A percentile compares a stretch with the other conserved stretches of the same genome.
phyloP scores from a whole-genome alignment of 2,797 vertebrate species.

The Caiman crocodilus region DNA sequence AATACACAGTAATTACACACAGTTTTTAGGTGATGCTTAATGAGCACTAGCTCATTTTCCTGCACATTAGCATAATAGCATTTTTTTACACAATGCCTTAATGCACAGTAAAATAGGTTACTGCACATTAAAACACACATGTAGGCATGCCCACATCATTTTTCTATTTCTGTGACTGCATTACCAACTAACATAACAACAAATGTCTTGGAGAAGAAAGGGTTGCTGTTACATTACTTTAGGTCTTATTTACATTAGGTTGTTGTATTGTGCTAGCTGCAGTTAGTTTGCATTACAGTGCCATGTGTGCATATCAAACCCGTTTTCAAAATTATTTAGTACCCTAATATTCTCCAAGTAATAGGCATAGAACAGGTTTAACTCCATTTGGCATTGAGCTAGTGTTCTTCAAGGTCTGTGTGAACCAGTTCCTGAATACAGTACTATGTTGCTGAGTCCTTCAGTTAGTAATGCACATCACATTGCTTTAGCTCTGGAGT shows the following conservation, averaged over 20 bases:
- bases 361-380: neutral
- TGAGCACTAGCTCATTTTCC: no score
- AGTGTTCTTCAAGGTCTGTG: neutral
- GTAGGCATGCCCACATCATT: neutral
- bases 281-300: constrained; percentile 42
- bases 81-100: no score
- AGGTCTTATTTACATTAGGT: constrained; percentile 26
- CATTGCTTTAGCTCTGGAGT: neutral
- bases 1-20: no score
- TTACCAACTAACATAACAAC: constrained; percentile 44
- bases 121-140: no score
- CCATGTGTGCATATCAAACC: neutral
- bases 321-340: constrained; percentile 38
- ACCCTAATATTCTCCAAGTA: constrained; percentile 24
- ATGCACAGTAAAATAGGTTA: no score
- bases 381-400: neutral
- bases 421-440: neutral
- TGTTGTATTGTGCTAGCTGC: constrained; percentile 39
- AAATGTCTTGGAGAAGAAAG: constrained; percentile 48
- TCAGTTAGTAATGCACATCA: neutral
- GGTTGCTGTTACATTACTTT: constrained; percentile 57
- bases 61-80: no score
- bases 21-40: no score
- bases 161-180: constrained; percentile 49
- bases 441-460: neutral